phyloP scores from a whole-genome alignment of 2,888 invertebrate genomes.

The Polymixis lichenea region DNA sequence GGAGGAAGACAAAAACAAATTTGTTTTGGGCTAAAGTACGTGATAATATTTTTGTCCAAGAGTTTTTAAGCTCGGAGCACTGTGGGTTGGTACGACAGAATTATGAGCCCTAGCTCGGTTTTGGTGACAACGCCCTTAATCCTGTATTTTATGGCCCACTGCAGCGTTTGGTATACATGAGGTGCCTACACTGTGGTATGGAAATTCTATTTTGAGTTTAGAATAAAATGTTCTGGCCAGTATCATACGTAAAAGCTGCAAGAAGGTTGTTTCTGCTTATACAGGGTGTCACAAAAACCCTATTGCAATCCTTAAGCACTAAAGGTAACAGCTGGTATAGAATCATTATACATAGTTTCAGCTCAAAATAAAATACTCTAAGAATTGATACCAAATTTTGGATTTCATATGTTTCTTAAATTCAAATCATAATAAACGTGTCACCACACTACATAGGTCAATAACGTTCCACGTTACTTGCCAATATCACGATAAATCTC shows the following conservation, averaged over 20 bases:
- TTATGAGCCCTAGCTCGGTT: constrained; percentile 74
- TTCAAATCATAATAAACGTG: too few relatives aligned
- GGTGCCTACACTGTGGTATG: not conserved
- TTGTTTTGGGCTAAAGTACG: constrained; percentile 56
- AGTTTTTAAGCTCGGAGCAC: constrained; percentile 59
- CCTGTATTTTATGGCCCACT: constrained; percentile 73
- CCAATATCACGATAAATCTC: too few relatives aligned
- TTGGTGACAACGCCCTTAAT: constrained; percentile 76
- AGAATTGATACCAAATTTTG: too few relatives aligned
- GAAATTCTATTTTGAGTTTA: constrained; percentile 15
- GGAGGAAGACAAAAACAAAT: constrained; percentile 62
- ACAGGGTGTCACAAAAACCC: too few relatives aligned
- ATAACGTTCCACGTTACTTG: too few relatives aligned
- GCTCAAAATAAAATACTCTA: too few relatives aligned
- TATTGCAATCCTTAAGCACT: too few relatives aligned
- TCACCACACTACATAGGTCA: too few relatives aligned
- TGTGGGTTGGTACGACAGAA: constrained; percentile 64
- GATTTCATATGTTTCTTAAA: too few relatives aligned
- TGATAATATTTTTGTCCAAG: constrained; percentile 63
- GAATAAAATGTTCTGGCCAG: not conserved
- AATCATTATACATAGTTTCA: too few relatives aligned
- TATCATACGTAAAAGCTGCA: not conserved
- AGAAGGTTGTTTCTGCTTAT: not conserved
- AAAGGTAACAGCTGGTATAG: too few relatives aligned
- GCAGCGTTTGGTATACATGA: constrained; percentile 48